A percentile compares a stretch with the other conserved stretches of the same genome.
Evolutionary conservation across 1,140 invertebrate species (phyloP).

Genomic region (Drosophila kanapiae): DNA sequence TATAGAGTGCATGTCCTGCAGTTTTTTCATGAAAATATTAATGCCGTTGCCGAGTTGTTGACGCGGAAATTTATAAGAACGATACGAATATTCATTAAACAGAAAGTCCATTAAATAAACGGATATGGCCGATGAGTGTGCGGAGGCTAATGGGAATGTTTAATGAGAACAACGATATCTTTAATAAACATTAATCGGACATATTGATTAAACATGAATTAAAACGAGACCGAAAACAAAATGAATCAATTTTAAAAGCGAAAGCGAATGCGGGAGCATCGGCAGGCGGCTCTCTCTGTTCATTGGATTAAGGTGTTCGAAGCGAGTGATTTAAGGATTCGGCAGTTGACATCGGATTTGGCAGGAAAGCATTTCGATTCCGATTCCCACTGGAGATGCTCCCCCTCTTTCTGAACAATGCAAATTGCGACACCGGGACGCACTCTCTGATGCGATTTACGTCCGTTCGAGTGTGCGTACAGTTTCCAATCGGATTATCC

Average conservation of each 20-base stretch:
- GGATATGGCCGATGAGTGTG: conserved; percentile 4
- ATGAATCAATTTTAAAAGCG: neutral
- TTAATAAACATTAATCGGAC: conserved; percentile 3
- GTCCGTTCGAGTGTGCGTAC: conserved; percentile 1
- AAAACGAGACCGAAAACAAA: neutral
- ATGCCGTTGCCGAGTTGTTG: neutral
- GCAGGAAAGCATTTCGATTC: conserved; percentile 1
- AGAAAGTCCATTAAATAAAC: neutral
- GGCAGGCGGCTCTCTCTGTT: neutral
- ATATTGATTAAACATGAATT: neutral
- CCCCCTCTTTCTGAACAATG: neutral
- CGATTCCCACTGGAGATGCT: neutral
- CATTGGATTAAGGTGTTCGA: conserved; percentile 4
- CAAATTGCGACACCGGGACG: neutral
- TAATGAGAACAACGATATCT: neutral
- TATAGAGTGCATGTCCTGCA: neutral
- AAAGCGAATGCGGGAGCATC: neutral
- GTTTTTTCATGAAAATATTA: conserved; percentile 14
- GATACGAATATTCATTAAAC: neutral
- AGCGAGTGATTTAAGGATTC: conserved; percentile 4
- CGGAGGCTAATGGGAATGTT: conserved; percentile 3
- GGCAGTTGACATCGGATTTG: conserved; percentile 12
- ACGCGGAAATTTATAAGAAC: neutral
- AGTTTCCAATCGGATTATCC: conserved; percentile 32
- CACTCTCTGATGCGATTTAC: conserved; percentile 8